Evolutionary conservation across 1,140 invertebrate species (phyloP).

Genomic region (Chlorops oryzae): DNA sequence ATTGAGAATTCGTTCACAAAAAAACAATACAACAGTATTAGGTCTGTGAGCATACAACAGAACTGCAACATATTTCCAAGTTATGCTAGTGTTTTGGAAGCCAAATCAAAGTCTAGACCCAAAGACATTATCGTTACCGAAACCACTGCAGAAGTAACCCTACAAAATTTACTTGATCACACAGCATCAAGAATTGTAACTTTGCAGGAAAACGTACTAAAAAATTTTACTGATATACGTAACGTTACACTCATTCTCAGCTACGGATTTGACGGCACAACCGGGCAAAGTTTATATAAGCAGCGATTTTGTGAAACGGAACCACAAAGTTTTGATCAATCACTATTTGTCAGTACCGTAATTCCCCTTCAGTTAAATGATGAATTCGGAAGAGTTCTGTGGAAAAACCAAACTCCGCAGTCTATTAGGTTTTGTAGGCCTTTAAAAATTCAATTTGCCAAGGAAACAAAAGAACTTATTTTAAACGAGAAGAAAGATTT

Average conservation of each 20-base stretch:
- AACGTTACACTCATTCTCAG: constrained; percentile 14
- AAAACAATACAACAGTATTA: no score
- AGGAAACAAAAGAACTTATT: constrained; percentile 13
- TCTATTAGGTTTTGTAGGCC: constrained; percentile 16
- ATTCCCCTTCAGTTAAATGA: constrained; percentile 12
- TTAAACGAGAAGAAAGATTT: no score
- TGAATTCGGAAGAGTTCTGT: constrained; percentile 10
- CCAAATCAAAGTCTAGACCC: constrained; percentile 15
- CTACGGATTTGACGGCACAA: no score
- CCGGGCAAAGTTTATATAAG: constrained; percentile 14
- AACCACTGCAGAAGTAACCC: constrained; percentile 7
- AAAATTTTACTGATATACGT: constrained; percentile 12
- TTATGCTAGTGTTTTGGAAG: constrained; percentile 15
- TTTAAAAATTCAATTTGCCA: constrained; percentile 12
- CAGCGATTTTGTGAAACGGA: constrained; percentile 11
- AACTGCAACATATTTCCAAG: no score
- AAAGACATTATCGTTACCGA: constrained; percentile 11
- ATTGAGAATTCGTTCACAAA: no score
- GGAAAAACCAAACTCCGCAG: constrained; percentile 13
- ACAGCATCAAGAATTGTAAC: constrained; percentile 10
- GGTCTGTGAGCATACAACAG: no score
- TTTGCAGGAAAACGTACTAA: constrained; percentile 12
- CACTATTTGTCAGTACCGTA: constrained; percentile 7
- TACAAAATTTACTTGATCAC: constrained; percentile 13
- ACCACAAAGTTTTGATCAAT: constrained; percentile 8